phyloP scores from a whole-genome alignment of 2,113 vertebrate species.

The Passerina amoena region DNA sequence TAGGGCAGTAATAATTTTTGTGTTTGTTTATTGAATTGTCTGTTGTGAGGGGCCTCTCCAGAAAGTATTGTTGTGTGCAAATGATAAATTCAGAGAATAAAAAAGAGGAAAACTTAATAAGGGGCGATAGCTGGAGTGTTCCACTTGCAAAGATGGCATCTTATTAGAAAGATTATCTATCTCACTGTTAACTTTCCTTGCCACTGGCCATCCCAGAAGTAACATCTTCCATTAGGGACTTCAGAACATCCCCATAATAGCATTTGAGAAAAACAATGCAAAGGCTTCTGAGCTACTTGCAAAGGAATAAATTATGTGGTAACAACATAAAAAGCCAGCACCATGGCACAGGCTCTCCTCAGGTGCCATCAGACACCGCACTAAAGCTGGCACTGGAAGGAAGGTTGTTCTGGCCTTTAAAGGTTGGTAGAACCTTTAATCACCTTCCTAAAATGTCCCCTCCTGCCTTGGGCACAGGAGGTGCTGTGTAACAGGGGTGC shows the following conservation, averaged over 20 bases:
- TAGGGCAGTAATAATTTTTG: not conserved
- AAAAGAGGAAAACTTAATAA: not conserved
- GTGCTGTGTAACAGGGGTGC: not conserved
- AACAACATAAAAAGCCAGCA: not conserved
- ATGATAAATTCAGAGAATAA: not conserved
- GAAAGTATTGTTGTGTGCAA: not conserved
- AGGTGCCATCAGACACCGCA: not conserved
- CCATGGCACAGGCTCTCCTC: not conserved
- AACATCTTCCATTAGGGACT: not conserved
- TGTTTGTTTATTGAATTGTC: constrained; percentile 20
- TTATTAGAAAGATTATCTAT: constrained; percentile 20
- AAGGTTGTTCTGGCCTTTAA: not conserved
- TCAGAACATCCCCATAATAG: not conserved
- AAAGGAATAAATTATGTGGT: not conserved
- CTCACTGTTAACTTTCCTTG: not conserved
- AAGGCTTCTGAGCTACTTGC: not conserved
- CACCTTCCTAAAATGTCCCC: not conserved
- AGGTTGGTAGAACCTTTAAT: not conserved
- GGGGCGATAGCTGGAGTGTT: not conserved
- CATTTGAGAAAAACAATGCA: not conserved
- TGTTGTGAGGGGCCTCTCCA: not conserved
- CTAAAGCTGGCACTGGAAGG: not conserved
- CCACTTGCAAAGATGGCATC: not conserved
- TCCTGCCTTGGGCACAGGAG: not conserved
- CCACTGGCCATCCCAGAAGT: constrained; percentile 2